These are phyloP conservation scores for Poeciliopsis gracilis DNA, from an alignment of 2,797 vertebrate species.

Conservation along the genomic window DNA sequence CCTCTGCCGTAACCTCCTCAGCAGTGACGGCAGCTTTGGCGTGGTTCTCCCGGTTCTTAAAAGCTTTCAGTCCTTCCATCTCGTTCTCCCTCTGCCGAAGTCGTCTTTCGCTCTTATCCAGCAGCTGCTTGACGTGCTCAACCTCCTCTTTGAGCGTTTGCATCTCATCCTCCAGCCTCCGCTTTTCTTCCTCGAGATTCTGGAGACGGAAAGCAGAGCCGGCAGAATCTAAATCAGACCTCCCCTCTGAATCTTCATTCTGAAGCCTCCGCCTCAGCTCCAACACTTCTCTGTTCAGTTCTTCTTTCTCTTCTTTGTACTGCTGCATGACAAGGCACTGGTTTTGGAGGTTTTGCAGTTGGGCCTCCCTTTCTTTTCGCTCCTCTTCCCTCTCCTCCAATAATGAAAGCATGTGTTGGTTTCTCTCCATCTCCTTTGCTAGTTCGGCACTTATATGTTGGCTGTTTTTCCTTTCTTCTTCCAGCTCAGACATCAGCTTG, in stretches of 20 bases:
- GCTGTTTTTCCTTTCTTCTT: conserved; percentile 69
- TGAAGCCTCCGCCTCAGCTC: conserved; percentile 72
- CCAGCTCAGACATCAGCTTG: conserved; percentile 73
- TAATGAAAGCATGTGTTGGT: conserved; percentile 62
- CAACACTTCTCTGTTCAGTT: conserved; percentile 77
- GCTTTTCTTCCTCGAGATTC: conserved; percentile 64
- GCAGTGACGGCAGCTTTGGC: conserved; percentile 44
- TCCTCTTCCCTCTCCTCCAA: conserved; percentile 79
- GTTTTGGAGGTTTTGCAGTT: conserved; percentile 70
- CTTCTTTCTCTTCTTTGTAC: conserved; percentile 82
- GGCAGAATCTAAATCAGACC: conserved; percentile 53
- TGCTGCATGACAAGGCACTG: conserved; percentile 74
- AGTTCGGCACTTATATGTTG: conserved; percentile 55
- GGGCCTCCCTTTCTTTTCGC: conserved; percentile 65
- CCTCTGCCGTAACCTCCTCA: conserved; percentile 27
- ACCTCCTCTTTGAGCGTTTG: conserved; percentile 59
- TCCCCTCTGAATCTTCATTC: conserved; percentile 60
- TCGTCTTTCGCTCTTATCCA: conserved; percentile 69
- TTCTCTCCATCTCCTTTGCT: conserved; percentile 61
- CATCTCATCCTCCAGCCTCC: conserved; percentile 58
- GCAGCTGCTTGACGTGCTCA: conserved; percentile 54
- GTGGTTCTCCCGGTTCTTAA: conserved; percentile 68
- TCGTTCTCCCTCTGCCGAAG: conserved; percentile 61
- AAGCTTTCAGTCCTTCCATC: conserved; percentile 60
- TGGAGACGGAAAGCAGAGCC: conserved; percentile 58